Evolutionary conservation across 1,140 invertebrate genomes (phyloP), one percentile per base, ranked within the genome.

Genomic region (Drosophila athabasca): DNA sequence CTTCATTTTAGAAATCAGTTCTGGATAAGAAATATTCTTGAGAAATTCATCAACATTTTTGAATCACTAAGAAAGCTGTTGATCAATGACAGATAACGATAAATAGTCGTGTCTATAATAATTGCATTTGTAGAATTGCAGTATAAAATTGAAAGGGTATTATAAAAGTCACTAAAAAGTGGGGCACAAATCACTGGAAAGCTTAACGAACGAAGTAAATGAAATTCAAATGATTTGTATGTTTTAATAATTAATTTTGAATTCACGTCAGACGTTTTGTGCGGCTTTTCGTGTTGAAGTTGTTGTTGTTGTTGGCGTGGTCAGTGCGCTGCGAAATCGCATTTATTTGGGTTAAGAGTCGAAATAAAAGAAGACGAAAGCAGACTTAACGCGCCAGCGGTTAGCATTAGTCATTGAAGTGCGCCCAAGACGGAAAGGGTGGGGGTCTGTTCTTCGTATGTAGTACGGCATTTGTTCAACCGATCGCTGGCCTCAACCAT

Each of bases 271-370:
- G 31, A 35, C 31, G 31, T 35, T 35, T 35, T 35, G 31, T 11
- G 31, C 9, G 0, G 31, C 29, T 31, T 62, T 65, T 39, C 45
- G 58, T 35, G 24, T 46, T 15, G 17, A 1, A 19, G 17, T 19
- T 19, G 41, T 46, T 44, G 19, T 22, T 26, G 22, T 24, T 45
- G 41, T 57, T 44, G 41, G 22, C 53, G 44, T 69, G 41, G 49
- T 31, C 44, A 24, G 22, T 31, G n/a, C 22, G 43, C 26, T 19
- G 57, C 44, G 26, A 62, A 66, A 53, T 50, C 41, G 43, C 54
- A 58, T 66, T 76, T 57, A 79, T 84, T 69, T 83, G 65, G 76
- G 65, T 79, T 84, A 84, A 54, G 65, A 76, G 79, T 62, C 31
- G 50, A 60, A 49, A 7, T 7, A 35, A 31, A 54, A 31, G 9